Conservation (phyloP, 2,113 vertebrate genomes). For the Chaetura pelagica region DNA sequence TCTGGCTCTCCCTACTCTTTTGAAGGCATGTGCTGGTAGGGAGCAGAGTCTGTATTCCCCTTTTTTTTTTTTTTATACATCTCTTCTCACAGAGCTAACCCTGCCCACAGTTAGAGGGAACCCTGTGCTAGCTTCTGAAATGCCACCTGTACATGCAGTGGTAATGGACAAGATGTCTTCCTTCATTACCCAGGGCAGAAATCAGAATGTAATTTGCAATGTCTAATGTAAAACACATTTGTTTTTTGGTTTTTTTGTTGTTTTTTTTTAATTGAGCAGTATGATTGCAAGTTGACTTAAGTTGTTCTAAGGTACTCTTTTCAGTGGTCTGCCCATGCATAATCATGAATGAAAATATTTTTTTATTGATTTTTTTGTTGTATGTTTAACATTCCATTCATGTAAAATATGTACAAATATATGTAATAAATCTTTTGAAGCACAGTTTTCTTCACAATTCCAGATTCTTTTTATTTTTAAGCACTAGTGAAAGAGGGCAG, state of each 20-base stretch:
- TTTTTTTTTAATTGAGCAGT: constrained; percentile 49
- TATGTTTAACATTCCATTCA: constrained; percentile 77
- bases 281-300: constrained; percentile 37
- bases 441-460: constrained; percentile 39
- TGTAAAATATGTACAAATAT: constrained; percentile 73
- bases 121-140: neutral
- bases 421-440: constrained; percentile 78
- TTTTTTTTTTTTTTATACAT: neutral
- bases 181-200: constrained; percentile 28
- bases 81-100: neutral
- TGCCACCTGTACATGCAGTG: neutral
- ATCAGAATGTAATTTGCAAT: constrained; percentile 48
- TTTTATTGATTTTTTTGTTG: constrained; percentile 71
- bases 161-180: constrained; percentile 38
- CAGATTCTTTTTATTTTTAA: neutral
- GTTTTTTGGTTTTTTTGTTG: neutral
- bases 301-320: constrained; percentile 56
- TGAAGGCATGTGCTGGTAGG: neutral
- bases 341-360: constrained; percentile 65
- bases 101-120: neutral
- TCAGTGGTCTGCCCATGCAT: constrained; percentile 38
- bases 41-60: neutral
- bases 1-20: neutral
- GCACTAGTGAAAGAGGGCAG: neutral
- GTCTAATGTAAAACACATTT: constrained; percentile 48